Evolutionary conservation across 2,888 invertebrate species (phyloP).

Genomic region (Cistogaster globosa): DNA sequence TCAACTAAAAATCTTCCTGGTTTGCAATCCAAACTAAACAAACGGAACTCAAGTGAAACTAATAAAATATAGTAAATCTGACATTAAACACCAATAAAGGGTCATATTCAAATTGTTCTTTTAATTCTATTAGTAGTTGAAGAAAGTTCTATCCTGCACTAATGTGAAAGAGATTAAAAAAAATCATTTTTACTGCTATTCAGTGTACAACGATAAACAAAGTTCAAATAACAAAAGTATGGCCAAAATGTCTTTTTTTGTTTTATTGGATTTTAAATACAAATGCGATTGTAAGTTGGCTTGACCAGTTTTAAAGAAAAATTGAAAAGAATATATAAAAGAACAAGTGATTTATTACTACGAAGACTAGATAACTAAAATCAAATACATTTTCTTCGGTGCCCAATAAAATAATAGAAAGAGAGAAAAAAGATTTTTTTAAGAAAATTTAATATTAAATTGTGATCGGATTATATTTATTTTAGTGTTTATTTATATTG

Average conservation of each 20-base stretch:
- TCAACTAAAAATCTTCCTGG: conserved; percentile 3
- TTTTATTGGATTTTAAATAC: not conserved
- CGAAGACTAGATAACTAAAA: not conserved
- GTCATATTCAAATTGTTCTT: not conserved
- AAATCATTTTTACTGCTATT: not conserved
- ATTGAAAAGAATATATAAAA: conserved; percentile 27
- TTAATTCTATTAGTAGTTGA: not conserved
- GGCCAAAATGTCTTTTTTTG: not conserved
- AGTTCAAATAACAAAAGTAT: not conserved
- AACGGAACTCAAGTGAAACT: not conserved
- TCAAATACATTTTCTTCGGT: not conserved
- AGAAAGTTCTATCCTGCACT: not conserved
- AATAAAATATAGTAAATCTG: conserved; percentile 2
- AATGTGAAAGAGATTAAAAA: not conserved
- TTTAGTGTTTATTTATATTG: too few relatives aligned
- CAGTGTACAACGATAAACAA: not conserved
- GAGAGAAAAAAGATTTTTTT: too few relatives aligned
- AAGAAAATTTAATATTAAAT: too few relatives aligned
- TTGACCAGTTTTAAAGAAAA: not conserved
- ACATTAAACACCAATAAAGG: not conserved
- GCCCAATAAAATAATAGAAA: not conserved
- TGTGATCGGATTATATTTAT: not conserved
- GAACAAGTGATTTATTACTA: conserved; percentile 44
- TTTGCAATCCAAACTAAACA: not conserved
- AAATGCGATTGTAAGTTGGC: not conserved